A percentile compares a stretch with the other conserved stretches of the same genome.
Conservation (phyloP, 2,888 invertebrate species). For the Melinaea menophilus region DNA sequence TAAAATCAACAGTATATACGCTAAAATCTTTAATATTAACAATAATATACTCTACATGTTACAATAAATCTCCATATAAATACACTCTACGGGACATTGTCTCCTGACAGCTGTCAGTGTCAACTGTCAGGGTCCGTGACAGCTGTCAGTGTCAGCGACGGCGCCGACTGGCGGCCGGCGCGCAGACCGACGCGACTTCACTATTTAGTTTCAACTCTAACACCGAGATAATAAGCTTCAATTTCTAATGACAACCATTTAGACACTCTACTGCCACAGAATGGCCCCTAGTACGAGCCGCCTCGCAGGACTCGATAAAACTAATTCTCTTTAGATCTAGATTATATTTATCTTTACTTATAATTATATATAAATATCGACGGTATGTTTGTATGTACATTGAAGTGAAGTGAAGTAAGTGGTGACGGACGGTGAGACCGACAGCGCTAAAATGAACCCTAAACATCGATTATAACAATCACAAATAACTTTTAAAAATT, state of each 20-base stretch:
- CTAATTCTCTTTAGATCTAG: constrained; percentile 15
- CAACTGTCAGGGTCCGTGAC: constrained; percentile 9
- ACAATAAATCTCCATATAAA: constrained; percentile 69
- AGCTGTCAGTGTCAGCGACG: neutral
- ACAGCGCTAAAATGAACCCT: too few relatives aligned
- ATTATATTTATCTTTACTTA: constrained; percentile 1
- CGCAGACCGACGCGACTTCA: constrained; percentile 15
- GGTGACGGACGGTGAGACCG: too few relatives aligned
- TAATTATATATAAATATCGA: neutral
- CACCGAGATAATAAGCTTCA: constrained; percentile 26
- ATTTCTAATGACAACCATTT: constrained; percentile 27
- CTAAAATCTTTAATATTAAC: constrained; percentile 78
- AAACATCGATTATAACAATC: too few relatives aligned
- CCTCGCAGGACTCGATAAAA: constrained; percentile 20
- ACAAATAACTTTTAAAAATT: too few relatives aligned
- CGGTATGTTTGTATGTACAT: constrained; percentile 3
- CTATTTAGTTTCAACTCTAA: constrained; percentile 24
- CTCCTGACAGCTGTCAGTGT: constrained; percentile 36
- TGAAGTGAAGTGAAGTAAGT: neutral
- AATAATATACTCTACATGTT: constrained; percentile 74
- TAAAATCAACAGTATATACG: constrained; percentile 52
- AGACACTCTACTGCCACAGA: constrained; percentile 10
- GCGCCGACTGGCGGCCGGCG: neutral
- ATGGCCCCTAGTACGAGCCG: constrained; percentile 1
- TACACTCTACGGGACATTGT: constrained; percentile 43